Evolutionary conservation across 2,888 invertebrate genomes (phyloP), one percentile per base, ranked within the genome.

Genomic region (Ectemnius lituratus): DNA sequence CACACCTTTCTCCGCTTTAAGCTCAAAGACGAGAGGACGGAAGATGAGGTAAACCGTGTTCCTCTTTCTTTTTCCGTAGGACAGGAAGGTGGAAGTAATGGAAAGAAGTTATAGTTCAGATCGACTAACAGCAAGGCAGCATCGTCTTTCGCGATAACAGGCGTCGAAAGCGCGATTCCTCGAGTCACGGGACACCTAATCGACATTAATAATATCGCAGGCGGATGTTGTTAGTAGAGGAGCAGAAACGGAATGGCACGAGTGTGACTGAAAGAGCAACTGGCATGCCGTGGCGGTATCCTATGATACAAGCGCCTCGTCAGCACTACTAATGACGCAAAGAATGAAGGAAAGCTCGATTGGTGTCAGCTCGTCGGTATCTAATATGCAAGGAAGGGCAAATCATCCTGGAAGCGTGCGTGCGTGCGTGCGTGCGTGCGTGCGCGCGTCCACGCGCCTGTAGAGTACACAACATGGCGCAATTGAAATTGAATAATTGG

Each of bases 271-370:
- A 8, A 37, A 37, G 37, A 5, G 37, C 8, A 11, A 37, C 37
- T 37, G 8, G 1, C 20, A 2, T 20, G 20, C n/a, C n/a, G n/a
- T 20, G 20, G 20, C 1, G 28, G 5, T 37, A 37, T 37, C 28
- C 28, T 60, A 23, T 14, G 23, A 57, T 49, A 57, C 23, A 62
- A 75, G 68, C 69, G 79, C 80, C 70, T 37, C 74, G 80, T 77
- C 79, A 79, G 76, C 72, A 67, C 18, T 62, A 67, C 72, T 77
- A 80, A 80, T 65, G 75, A 79, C 14, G 77, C 74, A 74, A 79
- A 56, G 59, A 72, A 77, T 52, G 67, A 66, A 75, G 70, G 77
- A 73, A 23, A 78, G 67, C 73, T 69, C 77, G 77, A 79, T 75
- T 68, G 70, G 69, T 63, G 73, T 73, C 62, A 67, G 59, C 49